Base-by-base conservation (phyloP, 2,797 vertebrate genomes). In the Xyrichtys novacula region DNA sequence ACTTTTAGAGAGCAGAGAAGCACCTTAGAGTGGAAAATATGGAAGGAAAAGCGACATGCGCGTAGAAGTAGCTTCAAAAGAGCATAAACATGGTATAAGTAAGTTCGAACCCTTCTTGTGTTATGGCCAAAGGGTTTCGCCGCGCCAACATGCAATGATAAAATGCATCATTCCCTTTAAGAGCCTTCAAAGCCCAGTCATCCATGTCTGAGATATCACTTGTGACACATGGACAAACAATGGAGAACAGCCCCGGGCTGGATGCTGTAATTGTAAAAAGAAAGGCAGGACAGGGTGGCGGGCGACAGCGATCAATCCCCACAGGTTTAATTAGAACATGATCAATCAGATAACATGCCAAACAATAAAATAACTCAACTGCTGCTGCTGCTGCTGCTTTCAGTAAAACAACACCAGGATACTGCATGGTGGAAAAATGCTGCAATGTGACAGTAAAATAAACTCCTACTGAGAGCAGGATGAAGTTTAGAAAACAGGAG, bases 221-320 rank as follows among this genome's bases (percentile, higher is more conserved):
- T 77, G 78, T 87, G 89, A 86, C 89, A 86, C 76, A 71, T 61
- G 69, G 71, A 74, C 62, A 82, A 85, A 88, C 73, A 86, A 78
- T 26, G 70, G 59, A 82, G 71, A 62, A 67, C 25, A 52, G 61
- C 87, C 65, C 46, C 1, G 4, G 71, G 84, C 76, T 46, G 67
- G 55, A 23, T 38, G 48, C 57, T 47, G 42, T 54, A 79, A 74
- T 58, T 66, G 60, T 53, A 50, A 47, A 71, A 76, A 81, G 19
- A 43, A 76, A 34, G 39, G 26, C 61, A 59, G 50, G 44, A 71
- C 6, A n/a, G 26, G 54, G 55, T 56, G 44, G 36, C 7, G 1
- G 44, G 50, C 42, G 65, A 46, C 17, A 64, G 14, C 14, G 3
- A 36, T 55, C 25, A 14, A 17, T 54, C 14, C 23, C 38, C 3